Percentiles rank a stretch among this genome's conserved stretches.
Evolutionary conservation across 23 tunicate genomes (phyloP).

Genomic region (Styela clava): DNA sequence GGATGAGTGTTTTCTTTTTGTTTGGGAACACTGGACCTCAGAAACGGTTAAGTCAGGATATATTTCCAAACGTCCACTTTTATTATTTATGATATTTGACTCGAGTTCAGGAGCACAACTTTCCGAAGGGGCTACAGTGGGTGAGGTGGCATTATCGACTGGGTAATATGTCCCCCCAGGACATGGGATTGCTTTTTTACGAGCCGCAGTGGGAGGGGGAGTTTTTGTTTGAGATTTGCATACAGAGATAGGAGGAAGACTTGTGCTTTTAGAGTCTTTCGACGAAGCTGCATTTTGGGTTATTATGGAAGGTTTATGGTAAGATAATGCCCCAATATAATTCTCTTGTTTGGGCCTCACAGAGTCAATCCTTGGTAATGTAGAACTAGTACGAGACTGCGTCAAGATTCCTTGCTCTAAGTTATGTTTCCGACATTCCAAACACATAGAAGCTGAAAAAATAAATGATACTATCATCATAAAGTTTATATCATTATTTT

Average conservation of each 20-base stretch:
- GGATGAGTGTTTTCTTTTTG: slow-evolving; percentile 7
- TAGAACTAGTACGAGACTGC: too few relatives aligned
- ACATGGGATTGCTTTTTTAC: slow-evolving; percentile 4
- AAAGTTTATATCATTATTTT: too few relatives aligned
- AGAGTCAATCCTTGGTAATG: background rate
- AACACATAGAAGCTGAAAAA: slow-evolving; percentile 16
- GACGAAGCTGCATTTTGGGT: slow-evolving; percentile 1
- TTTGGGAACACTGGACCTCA: background rate
- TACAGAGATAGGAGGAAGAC: background rate
- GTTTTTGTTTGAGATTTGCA: background rate
- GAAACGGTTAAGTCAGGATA: background rate
- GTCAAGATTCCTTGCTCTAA: background rate
- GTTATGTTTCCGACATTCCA: slow-evolving; percentile 17
- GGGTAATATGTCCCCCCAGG: background rate
- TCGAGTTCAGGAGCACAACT: background rate
- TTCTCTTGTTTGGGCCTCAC: slow-evolving; percentile 14
- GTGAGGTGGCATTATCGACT: background rate
- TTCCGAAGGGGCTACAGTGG: background rate
- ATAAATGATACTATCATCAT: background rate
- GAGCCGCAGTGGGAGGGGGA: background rate
- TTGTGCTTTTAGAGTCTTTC: background rate
- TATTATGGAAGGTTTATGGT: slow-evolving; percentile 28
- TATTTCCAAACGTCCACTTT: too few relatives aligned
- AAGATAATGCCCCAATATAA: slow-evolving; percentile 16
- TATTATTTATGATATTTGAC: background rate